Percentiles rank a stretch among this genome's conserved stretches.
Evolutionary conservation across 2,113 vertebrate species (phyloP).

Genomic region (Laticauda laticaudata): DNA sequence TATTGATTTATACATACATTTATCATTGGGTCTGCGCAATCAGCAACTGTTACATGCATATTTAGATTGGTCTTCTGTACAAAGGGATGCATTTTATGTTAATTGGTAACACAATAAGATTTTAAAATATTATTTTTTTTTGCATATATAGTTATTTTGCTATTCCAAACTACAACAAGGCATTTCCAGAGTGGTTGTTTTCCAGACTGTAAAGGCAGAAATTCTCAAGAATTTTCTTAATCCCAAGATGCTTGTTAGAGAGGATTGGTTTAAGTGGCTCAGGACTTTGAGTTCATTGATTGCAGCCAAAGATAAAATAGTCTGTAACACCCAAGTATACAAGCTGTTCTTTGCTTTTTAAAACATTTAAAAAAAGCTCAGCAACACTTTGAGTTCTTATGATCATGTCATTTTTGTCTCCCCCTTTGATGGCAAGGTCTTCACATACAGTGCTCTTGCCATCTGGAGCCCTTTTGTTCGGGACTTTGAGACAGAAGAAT

Average conservation of each 20-base stretch:
- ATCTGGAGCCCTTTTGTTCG: constrained; percentile 60
- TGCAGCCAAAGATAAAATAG: background rate
- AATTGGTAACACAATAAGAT: background rate
- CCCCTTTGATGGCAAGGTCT: constrained; percentile 33
- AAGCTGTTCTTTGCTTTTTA: background rate
- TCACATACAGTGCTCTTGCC: constrained; percentile 39
- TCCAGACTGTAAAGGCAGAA: background rate
- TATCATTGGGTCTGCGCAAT: background rate
- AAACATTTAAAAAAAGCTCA: constrained; percentile 20
- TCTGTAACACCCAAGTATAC: background rate
- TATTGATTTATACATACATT: background rate
- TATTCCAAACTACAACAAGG: background rate
- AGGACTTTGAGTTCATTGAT: background rate
- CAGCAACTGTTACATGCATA: background rate
- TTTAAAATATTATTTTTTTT: background rate
- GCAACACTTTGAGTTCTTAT: constrained; percentile 35
- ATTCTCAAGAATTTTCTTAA: background rate
- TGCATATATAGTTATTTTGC: background rate
- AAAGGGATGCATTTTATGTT: background rate
- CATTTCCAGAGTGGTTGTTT: background rate
- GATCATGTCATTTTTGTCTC: background rate
- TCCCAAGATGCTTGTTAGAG: background rate
- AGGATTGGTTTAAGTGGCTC: background rate
- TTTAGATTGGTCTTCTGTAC: background rate
- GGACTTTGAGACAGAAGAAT: constrained; percentile 47